These are phyloP conservation scores for Vidua macroura DNA, from an alignment of 2,113 vertebrate species.

Conservation along the genomic window DNA sequence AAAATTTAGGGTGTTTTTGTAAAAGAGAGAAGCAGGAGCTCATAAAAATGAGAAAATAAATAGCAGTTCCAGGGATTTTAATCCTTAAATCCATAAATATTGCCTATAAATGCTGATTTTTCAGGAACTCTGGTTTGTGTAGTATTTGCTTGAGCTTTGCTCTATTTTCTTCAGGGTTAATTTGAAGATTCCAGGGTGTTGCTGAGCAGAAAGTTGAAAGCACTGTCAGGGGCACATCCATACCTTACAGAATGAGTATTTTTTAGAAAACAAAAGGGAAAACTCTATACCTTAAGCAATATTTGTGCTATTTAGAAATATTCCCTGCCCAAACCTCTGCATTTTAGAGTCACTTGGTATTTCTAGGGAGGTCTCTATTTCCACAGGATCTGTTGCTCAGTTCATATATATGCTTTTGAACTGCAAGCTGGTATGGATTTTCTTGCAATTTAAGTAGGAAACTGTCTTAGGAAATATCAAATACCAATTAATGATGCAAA, in stretches of 20 bases:
- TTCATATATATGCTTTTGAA: not conserved
- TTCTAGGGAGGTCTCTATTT: not conserved
- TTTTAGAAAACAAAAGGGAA: not conserved
- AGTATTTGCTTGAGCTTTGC: not conserved
- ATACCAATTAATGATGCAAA: not conserved
- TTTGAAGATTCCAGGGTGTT: not conserved
- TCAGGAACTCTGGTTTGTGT: not conserved
- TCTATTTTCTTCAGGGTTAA: not conserved
- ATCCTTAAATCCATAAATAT: not conserved
- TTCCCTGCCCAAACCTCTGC: not conserved
- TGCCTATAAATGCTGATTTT: not conserved
- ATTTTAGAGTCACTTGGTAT: not conserved
- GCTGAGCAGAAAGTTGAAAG: constrained; percentile 31
- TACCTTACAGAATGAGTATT: not conserved
- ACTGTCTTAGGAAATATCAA: not conserved
- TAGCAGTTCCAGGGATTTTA: not conserved
- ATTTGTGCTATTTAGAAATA: not conserved
- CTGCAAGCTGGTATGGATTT: not conserved
- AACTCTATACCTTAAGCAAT: not conserved
- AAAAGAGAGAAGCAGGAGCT: not conserved
- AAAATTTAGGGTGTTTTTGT: not conserved
- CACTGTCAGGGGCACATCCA: not conserved
- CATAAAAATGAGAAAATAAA: not conserved
- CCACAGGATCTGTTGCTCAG: not conserved
- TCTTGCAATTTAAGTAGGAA: not conserved